These are phyloP conservation scores for Drosophila tristis DNA, from an alignment of 1,140 invertebrate genomes.

Conservation along the genomic window DNA sequence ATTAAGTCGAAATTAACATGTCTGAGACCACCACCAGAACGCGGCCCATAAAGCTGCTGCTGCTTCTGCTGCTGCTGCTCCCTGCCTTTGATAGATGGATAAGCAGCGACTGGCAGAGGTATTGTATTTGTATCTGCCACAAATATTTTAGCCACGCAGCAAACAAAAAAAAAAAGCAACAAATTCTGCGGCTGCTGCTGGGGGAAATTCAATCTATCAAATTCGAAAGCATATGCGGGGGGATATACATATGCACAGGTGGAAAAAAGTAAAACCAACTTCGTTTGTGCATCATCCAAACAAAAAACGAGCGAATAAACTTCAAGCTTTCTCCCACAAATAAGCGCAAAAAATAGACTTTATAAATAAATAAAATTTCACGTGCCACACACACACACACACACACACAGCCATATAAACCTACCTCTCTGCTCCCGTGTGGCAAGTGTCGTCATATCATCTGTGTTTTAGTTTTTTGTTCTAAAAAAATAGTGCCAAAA, in stretches of 20 bases:
- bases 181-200: constrained; percentile 19
- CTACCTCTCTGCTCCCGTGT: neutral
- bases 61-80: neutral
- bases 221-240: constrained; percentile 23
- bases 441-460: constrained; percentile 29
- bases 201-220: constrained; percentile 64
- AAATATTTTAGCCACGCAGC: too few species aligned
- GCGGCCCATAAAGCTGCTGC: neutral
- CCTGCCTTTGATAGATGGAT: too few species aligned
- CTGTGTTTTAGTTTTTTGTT: constrained; percentile 58
- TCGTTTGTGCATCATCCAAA: constrained; percentile 14
- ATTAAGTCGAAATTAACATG: constrained; percentile 82
- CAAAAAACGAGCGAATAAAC: constrained; percentile 16
- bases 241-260: constrained; percentile 28
- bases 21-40: constrained; percentile 55
- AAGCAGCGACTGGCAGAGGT: too few species aligned
- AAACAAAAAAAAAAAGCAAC: neutral
- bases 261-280: constrained; percentile 41
- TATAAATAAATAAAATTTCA: constrained; percentile 77
- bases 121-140: too few species aligned
- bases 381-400: constrained; percentile 45
- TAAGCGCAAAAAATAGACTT: constrained; percentile 37
- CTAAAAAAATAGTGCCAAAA: constrained; percentile 67
- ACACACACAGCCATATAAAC: constrained; percentile 8
- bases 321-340: constrained; percentile 43